Evolutionary conservation across 2,113 vertebrate species (phyloP), one percentile per base, ranked within the genome.

Genomic region (Mus spicilegus): DNA sequence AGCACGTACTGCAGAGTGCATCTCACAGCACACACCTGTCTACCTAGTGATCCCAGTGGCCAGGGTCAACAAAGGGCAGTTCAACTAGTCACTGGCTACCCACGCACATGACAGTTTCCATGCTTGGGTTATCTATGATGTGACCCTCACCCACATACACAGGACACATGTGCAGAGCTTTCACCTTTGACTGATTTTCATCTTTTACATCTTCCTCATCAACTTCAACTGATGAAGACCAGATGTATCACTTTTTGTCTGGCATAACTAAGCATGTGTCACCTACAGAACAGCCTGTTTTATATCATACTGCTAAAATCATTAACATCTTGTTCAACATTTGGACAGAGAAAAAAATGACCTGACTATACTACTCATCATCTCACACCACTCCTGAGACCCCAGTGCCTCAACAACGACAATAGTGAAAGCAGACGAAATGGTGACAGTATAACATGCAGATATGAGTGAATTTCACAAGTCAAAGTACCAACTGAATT

Each of bases 251-350:
- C 42, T 86, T 73, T 92, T 90, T 91, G n/a, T 67, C 81, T 89
- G 65, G 63, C n/a, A 91, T 72, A 76, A 54, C 46, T 78, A 87
- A 90, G 22, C 49, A 12, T n/a, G 65, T 4, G 67, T 80, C 2
- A 82, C 70, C 85, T 91, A 78, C 11, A 54, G 30, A 93, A 89
- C 1, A 89, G 54, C 49, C 80, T 77, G 70, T 14, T 87, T 91
- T 87, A 39, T 77, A 73, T 19, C 46, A 72, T 58, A 76, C 20
- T 94, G 26, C 11, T 56, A 84, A 2, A 75, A 78, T 22, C 26
- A 73, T 58, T 72, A 89, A 92, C 56, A 78, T 65, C 10, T 22
- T 77, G 77, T 84, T 92, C 42, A 96, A 42, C 36, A 92, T 89
- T 76, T 61, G 39, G 75, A n/a, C 26, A 89, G 73, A 89, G 78